phyloP scores from a whole-genome alignment of 2,113 vertebrate genomes.

The Piprites chloris region DNA sequence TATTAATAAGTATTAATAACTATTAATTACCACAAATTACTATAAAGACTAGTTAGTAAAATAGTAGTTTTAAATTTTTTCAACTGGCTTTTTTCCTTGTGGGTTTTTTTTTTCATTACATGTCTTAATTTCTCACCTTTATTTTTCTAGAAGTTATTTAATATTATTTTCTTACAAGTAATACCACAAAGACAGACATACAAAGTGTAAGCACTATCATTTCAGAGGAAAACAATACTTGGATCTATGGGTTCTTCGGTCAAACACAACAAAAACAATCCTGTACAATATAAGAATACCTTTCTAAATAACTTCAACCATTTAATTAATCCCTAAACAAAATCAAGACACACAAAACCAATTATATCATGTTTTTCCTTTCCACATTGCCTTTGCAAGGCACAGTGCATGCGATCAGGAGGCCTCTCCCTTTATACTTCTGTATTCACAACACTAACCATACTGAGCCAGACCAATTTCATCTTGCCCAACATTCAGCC shows the following conservation, averaged over 20 bases:
- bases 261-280: not conserved
- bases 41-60: not conserved
- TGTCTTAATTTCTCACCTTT: not conserved
- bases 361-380: not conserved
- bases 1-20: not conserved
- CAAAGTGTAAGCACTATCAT: accelerated
- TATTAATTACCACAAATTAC: not conserved
- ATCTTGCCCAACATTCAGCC: not conserved
- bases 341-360: not conserved
- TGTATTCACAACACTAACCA: not conserved
- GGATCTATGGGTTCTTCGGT: not conserved
- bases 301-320: not conserved
- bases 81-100: not conserved
- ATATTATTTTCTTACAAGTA: not conserved
- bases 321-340: not conserved
- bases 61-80: not conserved
- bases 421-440: not conserved
- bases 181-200: not conserved
- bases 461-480: not conserved
- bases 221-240: not conserved
- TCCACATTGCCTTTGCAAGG: no score
- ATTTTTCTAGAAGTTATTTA: not conserved
- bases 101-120: accelerated
- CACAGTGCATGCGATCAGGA: not conserved
- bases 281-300: not conserved